Evolutionary conservation across 35 echinoderm and acorn worm genomes (phyloP).

Genomic region (Holothuria glaberrima): DNA sequence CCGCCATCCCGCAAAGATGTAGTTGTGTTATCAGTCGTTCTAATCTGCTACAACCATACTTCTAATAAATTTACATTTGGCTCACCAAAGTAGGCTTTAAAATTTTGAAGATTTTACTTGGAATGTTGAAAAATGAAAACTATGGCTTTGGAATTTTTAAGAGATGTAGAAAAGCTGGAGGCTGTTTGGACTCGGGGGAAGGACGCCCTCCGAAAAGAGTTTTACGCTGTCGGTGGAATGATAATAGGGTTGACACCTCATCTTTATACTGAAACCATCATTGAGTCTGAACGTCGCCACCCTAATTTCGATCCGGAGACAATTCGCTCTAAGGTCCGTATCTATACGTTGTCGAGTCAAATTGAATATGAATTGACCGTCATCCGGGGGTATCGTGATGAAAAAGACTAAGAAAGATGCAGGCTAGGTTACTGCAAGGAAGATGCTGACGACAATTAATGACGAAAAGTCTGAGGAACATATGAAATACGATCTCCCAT

Average conservation of each 20-base stretch:
- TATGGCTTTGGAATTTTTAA: too few species aligned
- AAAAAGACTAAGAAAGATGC: neutral
- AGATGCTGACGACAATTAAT: conserved; percentile 6
- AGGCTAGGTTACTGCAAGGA: neutral
- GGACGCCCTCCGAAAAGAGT: too few species aligned
- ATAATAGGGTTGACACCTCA: conserved; percentile 41
- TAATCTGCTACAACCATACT: too few species aligned
- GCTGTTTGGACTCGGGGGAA: too few species aligned
- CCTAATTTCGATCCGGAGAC: conserved; percentile 28
- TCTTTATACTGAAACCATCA: neutral
- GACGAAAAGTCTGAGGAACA: neutral
- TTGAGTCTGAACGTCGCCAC: conserved; percentile 38
- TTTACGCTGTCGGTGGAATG: neutral
- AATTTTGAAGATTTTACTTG: too few species aligned
- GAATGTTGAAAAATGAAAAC: too few species aligned
- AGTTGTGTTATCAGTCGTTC: too few species aligned
- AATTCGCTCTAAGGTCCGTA: neutral
- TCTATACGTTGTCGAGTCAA: conserved; percentile 28
- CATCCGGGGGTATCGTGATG: neutral
- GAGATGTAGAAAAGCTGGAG: too few species aligned
- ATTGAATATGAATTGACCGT: conserved; percentile 40
- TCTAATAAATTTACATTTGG: too few species aligned
- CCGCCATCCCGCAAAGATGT: too few species aligned
- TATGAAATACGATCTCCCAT: neutral
- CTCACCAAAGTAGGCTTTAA: too few species aligned